These are phyloP conservation scores for Pollenia angustigena DNA, from an alignment of 2,888 invertebrate species.

Conservation along the genomic window DNA sequence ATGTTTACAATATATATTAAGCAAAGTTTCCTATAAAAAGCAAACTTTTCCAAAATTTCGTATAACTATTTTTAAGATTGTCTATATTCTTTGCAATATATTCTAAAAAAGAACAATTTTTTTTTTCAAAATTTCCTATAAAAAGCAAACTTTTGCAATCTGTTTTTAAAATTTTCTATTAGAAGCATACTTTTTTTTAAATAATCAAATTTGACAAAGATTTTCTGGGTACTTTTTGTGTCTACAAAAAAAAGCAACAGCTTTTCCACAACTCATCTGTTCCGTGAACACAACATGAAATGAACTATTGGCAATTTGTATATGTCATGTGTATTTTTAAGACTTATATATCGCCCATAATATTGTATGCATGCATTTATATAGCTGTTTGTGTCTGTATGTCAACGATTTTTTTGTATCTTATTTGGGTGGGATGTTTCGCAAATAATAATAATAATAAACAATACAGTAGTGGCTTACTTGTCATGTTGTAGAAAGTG, in stretches of 20 bases:
- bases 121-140: too few species aligned
- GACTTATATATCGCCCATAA: constrained; percentile 56
- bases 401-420: constrained; percentile 12
- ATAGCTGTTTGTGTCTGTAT: not conserved
- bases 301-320: constrained; percentile 67
- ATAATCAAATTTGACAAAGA: too few species aligned
- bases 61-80: too few species aligned
- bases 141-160: too few species aligned
- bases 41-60: too few species aligned
- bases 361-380: not conserved
- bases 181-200: too few species aligned
- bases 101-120: too few species aligned
- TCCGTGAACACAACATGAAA: not conserved
- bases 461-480: constrained; percentile 68
- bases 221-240: constrained; percentile 4
- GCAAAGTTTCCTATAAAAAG: too few species aligned
- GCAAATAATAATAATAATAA: constrained; percentile 70
- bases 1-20: too few species aligned
- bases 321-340: constrained; percentile 64
- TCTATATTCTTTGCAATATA: too few species aligned
- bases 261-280: not conserved
- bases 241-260: not conserved
- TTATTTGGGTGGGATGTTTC: constrained; percentile 42
- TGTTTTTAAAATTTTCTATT: too few species aligned
- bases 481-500: constrained; percentile 68